Percentiles rank a stretch among this genome's conserved stretches.
Conservation (phyloP, 2,888 invertebrate species). For the Drosophila maculinotata region DNA sequence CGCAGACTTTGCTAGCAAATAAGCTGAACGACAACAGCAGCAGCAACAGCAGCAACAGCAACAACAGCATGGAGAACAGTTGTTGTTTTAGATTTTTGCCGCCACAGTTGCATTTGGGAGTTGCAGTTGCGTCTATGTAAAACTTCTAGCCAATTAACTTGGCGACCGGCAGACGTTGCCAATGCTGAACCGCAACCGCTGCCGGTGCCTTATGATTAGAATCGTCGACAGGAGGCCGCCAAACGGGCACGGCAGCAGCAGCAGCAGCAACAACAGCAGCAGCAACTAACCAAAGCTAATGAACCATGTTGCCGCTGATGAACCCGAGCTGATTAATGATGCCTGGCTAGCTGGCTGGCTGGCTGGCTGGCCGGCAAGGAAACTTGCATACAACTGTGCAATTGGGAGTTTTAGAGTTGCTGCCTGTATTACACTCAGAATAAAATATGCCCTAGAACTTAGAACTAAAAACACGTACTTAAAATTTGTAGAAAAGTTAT, state of each 20-base stretch:
- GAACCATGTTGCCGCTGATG: constrained; percentile 81
- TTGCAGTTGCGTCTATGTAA: constrained; percentile 66
- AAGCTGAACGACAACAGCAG: constrained; percentile 51
- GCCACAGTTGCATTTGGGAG: constrained; percentile 58
- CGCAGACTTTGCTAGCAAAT: constrained; percentile 60
- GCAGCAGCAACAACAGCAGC: constrained; percentile 36
- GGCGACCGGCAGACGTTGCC: constrained; percentile 47
- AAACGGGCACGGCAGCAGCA: constrained; percentile 60
- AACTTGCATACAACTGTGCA: constrained; percentile 47
- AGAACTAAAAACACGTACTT: background rate
- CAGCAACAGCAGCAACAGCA: constrained; percentile 33
- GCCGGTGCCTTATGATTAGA: constrained; percentile 78
- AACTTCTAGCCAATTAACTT: constrained; percentile 79
- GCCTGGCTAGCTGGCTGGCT: constrained; percentile 38
- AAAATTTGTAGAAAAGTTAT: too few relatives aligned
- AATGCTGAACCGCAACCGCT: constrained; percentile 46
- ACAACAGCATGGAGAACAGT: constrained; percentile 35
- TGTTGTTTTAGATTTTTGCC: constrained; percentile 64
- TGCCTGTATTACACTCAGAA: constrained; percentile 8
- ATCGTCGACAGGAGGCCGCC: constrained; percentile 73
- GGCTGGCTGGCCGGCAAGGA: constrained; percentile 33
- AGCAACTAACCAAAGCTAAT: constrained; percentile 75
- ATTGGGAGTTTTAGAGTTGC: constrained; percentile 33
- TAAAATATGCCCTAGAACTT: background rate
- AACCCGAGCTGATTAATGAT: constrained; percentile 79